Evolutionary conservation across 30 jellyfish, hydroid and myxozoan species (phyloP), one percentile per base, ranked within the genome.

Genomic region (Chrysaora quinquecirrha): DNA sequence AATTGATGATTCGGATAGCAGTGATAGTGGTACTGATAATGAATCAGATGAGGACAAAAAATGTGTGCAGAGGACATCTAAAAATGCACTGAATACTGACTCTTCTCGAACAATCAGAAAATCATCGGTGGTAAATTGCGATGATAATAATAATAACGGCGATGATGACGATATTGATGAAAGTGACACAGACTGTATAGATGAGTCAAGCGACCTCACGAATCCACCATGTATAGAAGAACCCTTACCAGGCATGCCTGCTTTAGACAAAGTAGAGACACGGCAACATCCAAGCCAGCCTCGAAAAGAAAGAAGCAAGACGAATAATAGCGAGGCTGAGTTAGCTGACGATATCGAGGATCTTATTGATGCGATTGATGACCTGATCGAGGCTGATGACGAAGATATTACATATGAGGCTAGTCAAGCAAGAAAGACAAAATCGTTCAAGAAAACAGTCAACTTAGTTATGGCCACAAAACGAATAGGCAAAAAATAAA

Each of bases 241-340:
- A 31, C n/a, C 62, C 3, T 50, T 74, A 38, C 85, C 85, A 12
- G 91, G 91, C n/a, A 81, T 81, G 91, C 91, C 91, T 19, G 91
- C 85, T 35, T 35, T 81, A 7, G 91, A 81, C 56, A 23, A 50
- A 6, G 38, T 21, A 18, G 32, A 19, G 82, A 47, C 25, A 65
- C 46, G 1, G 9, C 0, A 16, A 30, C 22, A 76, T 9, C n/a
- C 32, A 35, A 78, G 2, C 19, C 46, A 12, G 18, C 47, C 23
- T 65, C 77, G 48, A 24, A 65, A 22, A 10, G 24, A 65, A 18
- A n/a, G 20, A 16, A 38, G 54, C 54, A 38, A 38, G 54, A 3
- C 54, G 14, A 38, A 0, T 4, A 78, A 49, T 7, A 31, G 30
- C 27, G 79, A 67, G 1, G 91, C 64, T 25, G 84, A 54, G 23